Evolutionary conservation across 2,113 vertebrate genomes (phyloP).

Genomic region (Phyllostomus discolor): DNA sequence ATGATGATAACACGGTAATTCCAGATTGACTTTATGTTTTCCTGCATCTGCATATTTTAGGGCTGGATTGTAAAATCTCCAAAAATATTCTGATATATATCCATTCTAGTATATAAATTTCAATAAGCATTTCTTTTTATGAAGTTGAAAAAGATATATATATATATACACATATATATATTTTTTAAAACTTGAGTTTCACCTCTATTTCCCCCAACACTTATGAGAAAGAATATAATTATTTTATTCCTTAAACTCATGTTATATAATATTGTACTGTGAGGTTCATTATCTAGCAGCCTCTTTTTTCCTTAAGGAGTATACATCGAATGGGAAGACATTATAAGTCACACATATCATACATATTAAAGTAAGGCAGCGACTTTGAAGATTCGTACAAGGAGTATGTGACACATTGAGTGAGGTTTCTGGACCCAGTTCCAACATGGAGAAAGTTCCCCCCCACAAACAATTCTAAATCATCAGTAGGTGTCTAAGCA

Average conservation of each 20-base stretch:
- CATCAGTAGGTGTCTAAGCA: not conserved
- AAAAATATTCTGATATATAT: not conserved
- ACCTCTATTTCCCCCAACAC: not conserved
- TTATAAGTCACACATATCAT: not conserved
- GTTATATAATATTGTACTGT: not conserved
- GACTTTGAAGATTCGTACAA: not conserved
- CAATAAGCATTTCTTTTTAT: not conserved
- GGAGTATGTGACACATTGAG: not conserved
- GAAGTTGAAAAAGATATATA: not conserved
- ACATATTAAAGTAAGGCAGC: not conserved
- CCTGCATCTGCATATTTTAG: not conserved
- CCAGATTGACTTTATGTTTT: not conserved
- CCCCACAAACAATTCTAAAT: not conserved
- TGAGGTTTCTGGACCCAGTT: not conserved
- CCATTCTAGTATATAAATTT: not conserved
- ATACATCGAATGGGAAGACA: not conserved
- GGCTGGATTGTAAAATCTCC: not conserved
- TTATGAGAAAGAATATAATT: not conserved
- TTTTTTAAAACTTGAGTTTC: not conserved
- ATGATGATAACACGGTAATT: not conserved
- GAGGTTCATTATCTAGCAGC: not conserved
- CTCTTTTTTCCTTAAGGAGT: not conserved
- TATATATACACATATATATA: not conserved
- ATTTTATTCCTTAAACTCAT: not conserved
- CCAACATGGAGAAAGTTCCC: not conserved